A percentile compares a stretch with the other conserved stretches of the same genome.
These are phyloP conservation scores for Lydus trimaculatus DNA, from an alignment of 2,888 invertebrate species.

Conservation along the genomic window DNA sequence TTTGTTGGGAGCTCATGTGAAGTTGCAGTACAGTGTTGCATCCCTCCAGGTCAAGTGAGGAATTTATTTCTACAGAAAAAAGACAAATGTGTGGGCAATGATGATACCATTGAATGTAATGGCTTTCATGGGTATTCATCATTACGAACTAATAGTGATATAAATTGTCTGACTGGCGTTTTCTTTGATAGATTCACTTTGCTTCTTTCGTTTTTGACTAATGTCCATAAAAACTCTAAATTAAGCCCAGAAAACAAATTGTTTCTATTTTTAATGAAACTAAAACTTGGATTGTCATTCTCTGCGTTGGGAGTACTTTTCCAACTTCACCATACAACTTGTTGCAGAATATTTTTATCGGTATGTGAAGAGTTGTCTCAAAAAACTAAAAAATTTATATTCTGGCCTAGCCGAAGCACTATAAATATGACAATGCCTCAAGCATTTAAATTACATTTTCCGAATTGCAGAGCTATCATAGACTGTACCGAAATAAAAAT, in stretches of 20 bases:
- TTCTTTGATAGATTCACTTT: background rate
- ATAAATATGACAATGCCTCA: conserved; percentile 17
- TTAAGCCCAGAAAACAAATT: background rate
- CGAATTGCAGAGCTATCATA: conserved; percentile 19
- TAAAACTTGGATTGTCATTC: conserved; percentile 4
- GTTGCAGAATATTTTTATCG: background rate
- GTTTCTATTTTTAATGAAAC: conserved; percentile 6
- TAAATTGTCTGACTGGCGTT: background rate
- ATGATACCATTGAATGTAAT: background rate
- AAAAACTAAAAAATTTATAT: background rate
- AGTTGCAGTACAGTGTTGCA: background rate
- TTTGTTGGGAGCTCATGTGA: background rate
- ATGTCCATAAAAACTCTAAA: background rate
- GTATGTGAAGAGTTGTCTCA: background rate
- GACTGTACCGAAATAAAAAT: conserved; percentile 24
- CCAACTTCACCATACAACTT: conserved; percentile 1
- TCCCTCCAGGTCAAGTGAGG: background rate
- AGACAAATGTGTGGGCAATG: conserved; percentile 6
- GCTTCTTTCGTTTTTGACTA: conserved; percentile 5
- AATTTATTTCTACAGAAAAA: background rate
- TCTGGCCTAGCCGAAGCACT: conserved; percentile 17
- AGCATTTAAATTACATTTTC: conserved; percentile 10
- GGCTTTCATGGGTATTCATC: conserved; percentile 1
- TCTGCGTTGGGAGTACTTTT: background rate
- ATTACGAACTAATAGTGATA: background rate